phyloP scores from a whole-genome alignment of 2,888 invertebrate genomes.

The Lapara coniferarum region DNA sequence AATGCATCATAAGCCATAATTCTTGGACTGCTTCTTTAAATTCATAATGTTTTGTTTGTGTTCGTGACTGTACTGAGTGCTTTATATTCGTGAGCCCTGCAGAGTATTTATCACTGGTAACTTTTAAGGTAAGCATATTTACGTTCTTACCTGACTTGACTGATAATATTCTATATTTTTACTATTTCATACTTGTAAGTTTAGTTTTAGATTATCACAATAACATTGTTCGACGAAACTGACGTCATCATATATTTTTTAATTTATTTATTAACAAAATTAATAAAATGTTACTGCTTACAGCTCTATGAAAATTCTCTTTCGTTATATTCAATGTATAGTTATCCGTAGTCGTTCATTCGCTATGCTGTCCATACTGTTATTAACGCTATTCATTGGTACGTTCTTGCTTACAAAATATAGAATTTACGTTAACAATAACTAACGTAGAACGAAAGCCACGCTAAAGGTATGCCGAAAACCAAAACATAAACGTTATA shows the following conservation, averaged over 20 bases:
- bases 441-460: constrained; percentile 53
- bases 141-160: constrained; percentile 40
- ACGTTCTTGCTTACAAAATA: too few relatives aligned
- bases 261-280: not conserved
- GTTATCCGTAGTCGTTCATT: too few relatives aligned
- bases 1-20: too few relatives aligned
- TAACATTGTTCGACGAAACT: not conserved
- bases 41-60: not conserved
- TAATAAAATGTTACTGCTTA: too few relatives aligned
- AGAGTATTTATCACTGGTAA: constrained; percentile 64
- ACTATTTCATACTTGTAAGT: constrained; percentile 1
- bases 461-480: constrained; percentile 60
- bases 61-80: constrained; percentile 50
- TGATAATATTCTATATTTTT: constrained; percentile 44
- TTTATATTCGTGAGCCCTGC: constrained; percentile 62
- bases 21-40: too few relatives aligned
- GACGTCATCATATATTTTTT: not conserved
- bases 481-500: constrained; percentile 82
- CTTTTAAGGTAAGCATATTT: constrained; percentile 70
- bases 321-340: too few relatives aligned
- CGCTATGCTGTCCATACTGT: too few relatives aligned
- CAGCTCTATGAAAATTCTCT: too few relatives aligned
- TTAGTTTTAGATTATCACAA: not conserved
- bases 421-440: constrained; percentile 38
- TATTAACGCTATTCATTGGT: too few relatives aligned